A percentile compares a stretch with the other conserved stretches of the same genome.
Conservation (phyloP, 2,113 vertebrate species). For the Semnopithecus entellus region DNA sequence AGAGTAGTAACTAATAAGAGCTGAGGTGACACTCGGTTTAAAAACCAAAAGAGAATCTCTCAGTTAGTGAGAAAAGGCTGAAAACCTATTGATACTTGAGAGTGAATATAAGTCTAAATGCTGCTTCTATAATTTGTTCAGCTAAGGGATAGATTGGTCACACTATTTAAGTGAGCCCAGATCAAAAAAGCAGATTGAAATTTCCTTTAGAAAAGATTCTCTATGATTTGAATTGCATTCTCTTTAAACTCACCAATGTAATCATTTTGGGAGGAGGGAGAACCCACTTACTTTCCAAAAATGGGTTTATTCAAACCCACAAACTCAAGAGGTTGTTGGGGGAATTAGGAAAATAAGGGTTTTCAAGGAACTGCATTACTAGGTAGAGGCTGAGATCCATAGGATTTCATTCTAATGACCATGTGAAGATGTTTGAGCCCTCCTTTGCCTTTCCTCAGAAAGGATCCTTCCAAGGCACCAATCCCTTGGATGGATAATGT, state of each 20-base stretch:
- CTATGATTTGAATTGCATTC: neutral
- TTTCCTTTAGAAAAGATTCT: constrained; percentile 17
- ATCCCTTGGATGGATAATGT: neutral
- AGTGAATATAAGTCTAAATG: constrained; percentile 51
- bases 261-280: neutral
- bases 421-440: neutral
- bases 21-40: constrained; percentile 35
- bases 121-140: constrained; percentile 51
- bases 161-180: neutral
- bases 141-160: neutral
- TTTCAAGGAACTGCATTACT: neutral
- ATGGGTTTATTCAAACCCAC: neutral
- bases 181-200: neutral
- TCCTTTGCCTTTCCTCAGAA: neutral
- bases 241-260: constrained; percentile 13
- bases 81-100: constrained; percentile 11
- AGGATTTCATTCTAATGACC: neutral
- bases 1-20: constrained; percentile 36
- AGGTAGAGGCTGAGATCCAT: neutral
- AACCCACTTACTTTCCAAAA: neutral
- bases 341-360: neutral
- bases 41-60: constrained; percentile 41
- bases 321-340: neutral
- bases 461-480: neutral
- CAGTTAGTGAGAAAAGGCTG: neutral